A percentile compares a stretch with the other conserved stretches of the same genome.
Evolutionary conservation across 2,888 invertebrate species (phyloP).

Genomic region (Callyntrura sp.): DNA sequence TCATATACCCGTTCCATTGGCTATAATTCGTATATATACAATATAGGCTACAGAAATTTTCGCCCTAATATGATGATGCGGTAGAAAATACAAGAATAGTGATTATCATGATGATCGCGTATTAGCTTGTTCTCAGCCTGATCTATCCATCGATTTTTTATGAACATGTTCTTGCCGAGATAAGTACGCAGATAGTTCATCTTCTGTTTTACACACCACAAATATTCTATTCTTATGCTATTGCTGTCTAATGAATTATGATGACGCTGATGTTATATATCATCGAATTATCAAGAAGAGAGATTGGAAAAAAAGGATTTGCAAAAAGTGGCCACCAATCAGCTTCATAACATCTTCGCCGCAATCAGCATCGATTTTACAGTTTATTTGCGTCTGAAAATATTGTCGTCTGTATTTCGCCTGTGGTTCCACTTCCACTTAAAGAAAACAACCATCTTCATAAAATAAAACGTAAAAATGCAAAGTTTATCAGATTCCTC

Average conservation of each 20-base stretch:
- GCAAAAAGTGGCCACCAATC: background rate
- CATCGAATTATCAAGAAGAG: constrained; percentile 58
- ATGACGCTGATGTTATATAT: constrained; percentile 60
- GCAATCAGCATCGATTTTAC: background rate
- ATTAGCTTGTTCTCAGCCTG: background rate
- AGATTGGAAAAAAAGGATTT: constrained; percentile 1
- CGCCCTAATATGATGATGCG: constrained; percentile 11
- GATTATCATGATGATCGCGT: constrained; percentile 31
- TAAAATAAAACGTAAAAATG: background rate
- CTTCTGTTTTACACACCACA: background rate
- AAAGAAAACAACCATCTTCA: background rate
- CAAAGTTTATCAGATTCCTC: background rate
- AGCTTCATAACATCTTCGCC: background rate
- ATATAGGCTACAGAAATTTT: background rate
- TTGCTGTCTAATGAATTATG: constrained; percentile 67
- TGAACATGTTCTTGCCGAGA: background rate
- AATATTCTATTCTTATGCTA: constrained; percentile 27
- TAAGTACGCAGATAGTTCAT: constrained; percentile 4
- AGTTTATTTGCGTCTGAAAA: background rate
- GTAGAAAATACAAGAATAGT: constrained; percentile 28
- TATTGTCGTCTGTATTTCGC: background rate
- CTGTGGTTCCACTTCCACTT: background rate
- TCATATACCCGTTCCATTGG: background rate
- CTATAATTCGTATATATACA: background rate
- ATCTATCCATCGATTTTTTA: constrained; percentile 1